A percentile compares a stretch with the other conserved stretches of the same genome.
phyloP scores from a whole-genome alignment of 2,113 vertebrate genomes.

The Rhynchomys soricoides region DNA sequence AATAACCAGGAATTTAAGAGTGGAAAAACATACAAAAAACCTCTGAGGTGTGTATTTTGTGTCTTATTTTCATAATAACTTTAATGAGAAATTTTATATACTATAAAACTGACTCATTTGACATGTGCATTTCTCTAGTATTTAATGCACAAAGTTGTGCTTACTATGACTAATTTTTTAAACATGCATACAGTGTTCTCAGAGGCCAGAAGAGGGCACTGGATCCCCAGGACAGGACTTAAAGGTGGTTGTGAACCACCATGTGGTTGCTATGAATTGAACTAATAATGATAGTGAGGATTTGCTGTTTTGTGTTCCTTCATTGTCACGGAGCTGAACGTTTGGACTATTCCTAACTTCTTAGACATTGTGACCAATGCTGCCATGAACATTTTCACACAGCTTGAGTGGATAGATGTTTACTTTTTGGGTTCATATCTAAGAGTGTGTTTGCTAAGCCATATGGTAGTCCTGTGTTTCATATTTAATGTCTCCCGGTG shows the following conservation, averaged over 20 bases:
- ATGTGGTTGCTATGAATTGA: neutral
- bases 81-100: neutral
- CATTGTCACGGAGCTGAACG: neutral
- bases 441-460: neutral
- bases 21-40: neutral
- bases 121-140: neutral
- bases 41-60: neutral
- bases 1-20: constrained; percentile 9
- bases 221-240: neutral
- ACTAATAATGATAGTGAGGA: neutral
- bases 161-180: neutral
- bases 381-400: neutral
- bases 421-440: neutral
- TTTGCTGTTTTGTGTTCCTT: neutral
- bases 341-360: neutral
- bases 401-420: neutral
- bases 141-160: neutral
- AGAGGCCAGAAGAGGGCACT: neutral
- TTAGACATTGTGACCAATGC: neutral
- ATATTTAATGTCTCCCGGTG: neutral
- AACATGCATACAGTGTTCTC: neutral
- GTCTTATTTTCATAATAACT: neutral
- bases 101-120: neutral
- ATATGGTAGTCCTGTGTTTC: neutral
- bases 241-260: neutral